phyloP scores from a whole-genome alignment of 2,797 vertebrate genomes.

The Pteronotus mesoamericanus region DNA sequence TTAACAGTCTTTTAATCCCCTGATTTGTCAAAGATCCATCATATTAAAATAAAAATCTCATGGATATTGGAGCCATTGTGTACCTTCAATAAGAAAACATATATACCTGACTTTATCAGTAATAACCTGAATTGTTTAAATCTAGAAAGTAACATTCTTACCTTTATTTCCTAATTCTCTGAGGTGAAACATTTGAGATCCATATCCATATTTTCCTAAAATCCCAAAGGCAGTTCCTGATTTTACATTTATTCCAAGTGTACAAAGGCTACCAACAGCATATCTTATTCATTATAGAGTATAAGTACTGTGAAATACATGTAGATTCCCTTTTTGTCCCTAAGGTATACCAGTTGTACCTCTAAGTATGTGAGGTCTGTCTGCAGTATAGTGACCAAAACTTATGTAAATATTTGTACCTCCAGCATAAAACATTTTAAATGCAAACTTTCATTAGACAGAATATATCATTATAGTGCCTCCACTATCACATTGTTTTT shows the following conservation, averaged over 20 bases:
- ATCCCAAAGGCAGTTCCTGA: not conserved
- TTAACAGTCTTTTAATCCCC: not conserved
- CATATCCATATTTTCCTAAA: not conserved
- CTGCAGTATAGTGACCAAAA: not conserved
- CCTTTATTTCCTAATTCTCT: not conserved
- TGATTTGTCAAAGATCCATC: not conserved
- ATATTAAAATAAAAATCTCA: not conserved
- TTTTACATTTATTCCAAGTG: not conserved
- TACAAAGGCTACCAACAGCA: not conserved
- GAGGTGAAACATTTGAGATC: not conserved
- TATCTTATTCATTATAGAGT: not conserved
- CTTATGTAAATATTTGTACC: not conserved
- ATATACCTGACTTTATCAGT: not conserved
- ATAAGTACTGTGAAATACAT: not conserved
- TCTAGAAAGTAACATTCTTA: not conserved
- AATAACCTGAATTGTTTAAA: not conserved
- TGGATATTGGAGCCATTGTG: not conserved
- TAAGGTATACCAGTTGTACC: not conserved
- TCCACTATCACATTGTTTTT: not conserved
- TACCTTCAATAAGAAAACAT: not conserved
- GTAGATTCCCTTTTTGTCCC: not conserved
- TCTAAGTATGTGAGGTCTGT: not conserved
- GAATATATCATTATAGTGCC: not conserved
- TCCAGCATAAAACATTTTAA: not conserved
- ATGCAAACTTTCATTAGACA: not conserved